A percentile compares a stretch with the other conserved stretches of the same genome.
Evolutionary conservation across 2,888 invertebrate genomes (phyloP).

Genomic region (Steinernema hermaphroditum): DNA sequence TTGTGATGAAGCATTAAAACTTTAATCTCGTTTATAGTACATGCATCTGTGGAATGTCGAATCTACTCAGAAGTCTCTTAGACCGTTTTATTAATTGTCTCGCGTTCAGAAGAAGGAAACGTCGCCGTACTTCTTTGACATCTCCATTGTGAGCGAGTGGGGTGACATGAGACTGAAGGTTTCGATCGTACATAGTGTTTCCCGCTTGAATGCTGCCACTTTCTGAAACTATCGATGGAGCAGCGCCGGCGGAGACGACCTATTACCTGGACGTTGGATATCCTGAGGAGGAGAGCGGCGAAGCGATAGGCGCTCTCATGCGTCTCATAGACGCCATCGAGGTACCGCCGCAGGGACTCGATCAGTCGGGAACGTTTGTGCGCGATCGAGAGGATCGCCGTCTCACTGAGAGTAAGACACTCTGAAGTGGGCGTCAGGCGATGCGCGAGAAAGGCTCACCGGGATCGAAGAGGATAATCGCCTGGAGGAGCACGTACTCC

Average conservation of each 20-base stretch:
- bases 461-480: constrained; percentile 64
- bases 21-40: too few relatives aligned
- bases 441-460: constrained; percentile 43
- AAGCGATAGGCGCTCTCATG: constrained; percentile 47
- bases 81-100: too few relatives aligned
- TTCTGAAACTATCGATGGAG: constrained; percentile 61
- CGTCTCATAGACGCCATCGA: constrained; percentile 34
- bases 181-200: constrained; percentile 64
- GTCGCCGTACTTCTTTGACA: constrained; percentile 62
- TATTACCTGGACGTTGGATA: constrained; percentile 52
- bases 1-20: too few relatives aligned
- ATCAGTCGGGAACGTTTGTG: constrained; percentile 57
- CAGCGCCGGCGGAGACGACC: too few relatives aligned
- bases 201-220: constrained; percentile 65
- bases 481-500: constrained; percentile 64
- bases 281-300: constrained; percentile 51
- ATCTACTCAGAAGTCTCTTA: too few relatives aligned
- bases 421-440: constrained; percentile 47
- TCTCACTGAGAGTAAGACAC: constrained; percentile 58
- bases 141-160: constrained; percentile 65
- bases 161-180: constrained; percentile 65
- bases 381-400: constrained; percentile 50
- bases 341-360: constrained; percentile 47
- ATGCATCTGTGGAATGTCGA: too few relatives aligned
- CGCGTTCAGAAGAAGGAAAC: constrained; percentile 41